Evolutionary conservation across 2,797 vertebrate genomes (phyloP).

Genomic region (Adelosebastes latens): DNA sequence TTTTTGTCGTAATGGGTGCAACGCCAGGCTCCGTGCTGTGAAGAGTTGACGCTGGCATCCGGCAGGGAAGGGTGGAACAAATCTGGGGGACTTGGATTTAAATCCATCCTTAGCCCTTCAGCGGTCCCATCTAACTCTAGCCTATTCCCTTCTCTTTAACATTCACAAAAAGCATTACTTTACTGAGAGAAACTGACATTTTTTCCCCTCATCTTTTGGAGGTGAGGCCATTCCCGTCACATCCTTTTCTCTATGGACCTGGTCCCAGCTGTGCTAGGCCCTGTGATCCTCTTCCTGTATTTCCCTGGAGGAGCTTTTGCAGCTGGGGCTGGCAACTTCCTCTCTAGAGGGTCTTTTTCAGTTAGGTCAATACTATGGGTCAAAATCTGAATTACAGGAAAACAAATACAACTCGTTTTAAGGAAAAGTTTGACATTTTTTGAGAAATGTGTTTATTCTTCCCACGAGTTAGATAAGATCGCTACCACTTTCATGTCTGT

Average conservation of each 20-base stretch:
- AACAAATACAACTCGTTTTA: neutral
- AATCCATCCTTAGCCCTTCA: conserved; percentile 42
- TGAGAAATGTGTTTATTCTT: neutral
- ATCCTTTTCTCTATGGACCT: conserved; percentile 46
- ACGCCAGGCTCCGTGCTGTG: conserved; percentile 34
- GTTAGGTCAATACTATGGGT: conserved; percentile 2
- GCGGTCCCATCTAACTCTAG: conserved; percentile 12
- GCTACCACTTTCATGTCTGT: neutral
- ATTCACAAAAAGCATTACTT: neutral
- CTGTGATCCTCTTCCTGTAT: conserved; percentile 17
- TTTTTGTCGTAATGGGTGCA: conserved; percentile 34
- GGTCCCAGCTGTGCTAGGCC: conserved; percentile 57
- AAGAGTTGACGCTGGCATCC: conserved; percentile 43
- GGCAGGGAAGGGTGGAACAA: conserved; percentile 83
- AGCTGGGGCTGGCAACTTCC: conserved; percentile 46
- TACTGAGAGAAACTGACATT: neutral
- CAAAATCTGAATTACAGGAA: neutral
- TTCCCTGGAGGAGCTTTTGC: conserved; percentile 32
- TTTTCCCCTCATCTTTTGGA: conserved; percentile 5
- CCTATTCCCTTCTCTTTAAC: neutral
- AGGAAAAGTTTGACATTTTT: neutral
- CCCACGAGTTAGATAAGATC: neutral
- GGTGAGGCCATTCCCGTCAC: conserved; percentile 16
- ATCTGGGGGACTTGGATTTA: conserved; percentile 63
- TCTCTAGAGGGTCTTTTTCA: conserved; percentile 31